Conservation (phyloP, 2,113 vertebrate species). For the Odontesthes bonariensis region DNA sequence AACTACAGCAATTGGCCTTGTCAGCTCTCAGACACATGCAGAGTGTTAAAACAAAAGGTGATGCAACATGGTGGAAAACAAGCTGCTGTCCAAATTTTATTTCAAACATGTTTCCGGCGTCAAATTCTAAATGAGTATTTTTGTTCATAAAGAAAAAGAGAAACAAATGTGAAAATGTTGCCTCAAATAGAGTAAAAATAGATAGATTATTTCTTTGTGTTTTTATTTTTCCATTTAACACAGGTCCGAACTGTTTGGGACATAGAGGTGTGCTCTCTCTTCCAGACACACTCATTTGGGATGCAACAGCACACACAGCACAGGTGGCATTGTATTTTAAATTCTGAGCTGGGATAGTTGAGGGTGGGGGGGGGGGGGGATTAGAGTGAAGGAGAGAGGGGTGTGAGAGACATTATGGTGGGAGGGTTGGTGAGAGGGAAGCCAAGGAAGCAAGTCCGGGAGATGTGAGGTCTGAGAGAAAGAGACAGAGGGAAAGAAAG, state of each 20-base stretch:
- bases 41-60: not conserved
- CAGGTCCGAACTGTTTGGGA: not conserved
- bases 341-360: conserved; percentile 32
- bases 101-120: not conserved
- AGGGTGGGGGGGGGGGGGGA: conserved; percentile 7
- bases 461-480: conserved; percentile 58
- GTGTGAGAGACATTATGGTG: conserved; percentile 16
- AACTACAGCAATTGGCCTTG: not conserved
- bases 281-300: conserved; percentile 17
- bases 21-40: not conserved
- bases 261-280: not conserved
- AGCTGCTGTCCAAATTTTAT: not conserved
- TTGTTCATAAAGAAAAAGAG: not conserved
- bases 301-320: conserved; percentile 14
- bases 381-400: conserved; percentile 33
- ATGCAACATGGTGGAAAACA: conserved; percentile 8
- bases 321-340: conserved; percentile 59
- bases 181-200: not conserved
- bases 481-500: conserved; percentile 29
- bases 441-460: conserved; percentile 23
- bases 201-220: not conserved
- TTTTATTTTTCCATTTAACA: not conserved
- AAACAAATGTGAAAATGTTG: too few relatives aligned
- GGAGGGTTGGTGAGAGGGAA: conserved; percentile 13
- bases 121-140: not conserved